Evolutionary conservation across 2,888 invertebrate species (phyloP).

Genomic region (Oscheius sp.): DNA sequence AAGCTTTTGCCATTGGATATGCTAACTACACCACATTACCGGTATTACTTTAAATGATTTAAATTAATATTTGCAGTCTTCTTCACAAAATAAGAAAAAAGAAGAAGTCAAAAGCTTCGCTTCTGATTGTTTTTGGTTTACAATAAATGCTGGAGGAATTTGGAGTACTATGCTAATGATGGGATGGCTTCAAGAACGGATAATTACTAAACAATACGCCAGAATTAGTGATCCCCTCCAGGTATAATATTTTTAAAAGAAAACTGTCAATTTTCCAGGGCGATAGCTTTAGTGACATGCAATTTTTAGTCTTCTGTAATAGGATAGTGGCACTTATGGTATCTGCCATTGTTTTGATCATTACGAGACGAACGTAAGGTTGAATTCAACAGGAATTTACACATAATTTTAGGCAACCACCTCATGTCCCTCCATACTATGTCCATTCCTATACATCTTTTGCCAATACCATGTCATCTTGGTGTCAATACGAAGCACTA

Average conservation of each 20-base stretch:
- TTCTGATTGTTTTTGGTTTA: conserved; percentile 73
- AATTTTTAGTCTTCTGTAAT: conserved; percentile 95
- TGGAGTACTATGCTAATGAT: conserved; percentile 83
- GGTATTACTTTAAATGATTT: not conserved
- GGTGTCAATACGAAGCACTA: conserved; percentile 99
- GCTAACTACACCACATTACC: not conserved
- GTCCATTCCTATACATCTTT: conserved; percentile 95
- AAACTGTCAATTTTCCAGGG: conserved; percentile 28
- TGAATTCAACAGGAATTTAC: not conserved
- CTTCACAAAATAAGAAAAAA: not conserved
- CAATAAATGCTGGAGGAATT: conserved; percentile 85
- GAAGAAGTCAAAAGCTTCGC: conserved; percentile 40
- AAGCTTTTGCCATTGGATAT: conserved; percentile 63
- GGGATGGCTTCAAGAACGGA: conserved; percentile 94
- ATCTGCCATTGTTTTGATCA: conserved; percentile 78
- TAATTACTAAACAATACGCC: conserved; percentile 83
- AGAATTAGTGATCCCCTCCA: conserved; percentile 51
- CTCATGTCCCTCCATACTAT: conserved; percentile 87
- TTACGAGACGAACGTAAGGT: conserved; percentile 57
- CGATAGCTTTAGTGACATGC: conserved; percentile 88
- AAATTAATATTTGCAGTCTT: not conserved
- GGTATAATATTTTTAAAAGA: conserved; percentile 74
- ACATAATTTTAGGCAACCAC: conserved; percentile 76
- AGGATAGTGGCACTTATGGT: conserved; percentile 86
- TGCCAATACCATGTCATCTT: conserved; percentile 96